Evolutionary conservation across 1,140 invertebrate species (phyloP).

Genomic region (Drosophila grimshawi): DNA sequence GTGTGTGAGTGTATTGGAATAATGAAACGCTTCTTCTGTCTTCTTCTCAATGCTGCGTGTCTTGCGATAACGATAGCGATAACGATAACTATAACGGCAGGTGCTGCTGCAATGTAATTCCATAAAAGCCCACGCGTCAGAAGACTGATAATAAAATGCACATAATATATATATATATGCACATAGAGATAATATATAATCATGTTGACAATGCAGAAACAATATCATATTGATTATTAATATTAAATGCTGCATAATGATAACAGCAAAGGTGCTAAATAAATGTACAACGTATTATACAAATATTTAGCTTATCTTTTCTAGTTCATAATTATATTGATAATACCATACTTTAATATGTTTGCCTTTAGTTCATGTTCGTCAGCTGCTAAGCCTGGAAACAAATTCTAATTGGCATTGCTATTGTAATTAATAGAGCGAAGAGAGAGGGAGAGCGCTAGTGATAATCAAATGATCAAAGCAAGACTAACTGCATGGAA

Average conservation of each 20-base stretch:
- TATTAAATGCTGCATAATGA: background rate
- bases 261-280: background rate
- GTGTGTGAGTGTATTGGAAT: background rate
- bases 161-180: conserved; percentile 3
- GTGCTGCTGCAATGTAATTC: conserved; percentile 25
- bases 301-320: background rate
- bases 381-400: background rate
- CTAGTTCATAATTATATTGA: background rate
- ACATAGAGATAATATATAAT: conserved; percentile 21
- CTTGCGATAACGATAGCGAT: conserved; percentile 21
- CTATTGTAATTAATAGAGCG: conserved; percentile 45
- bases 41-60: background rate
- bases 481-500: conserved; percentile 37
- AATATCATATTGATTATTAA: conserved; percentile 7
- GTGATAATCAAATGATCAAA: conserved; percentile 20
- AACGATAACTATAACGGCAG: conserved; percentile 27
- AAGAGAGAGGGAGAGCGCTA: conserved; percentile 8
- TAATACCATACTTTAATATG: too few species aligned
- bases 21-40: background rate
- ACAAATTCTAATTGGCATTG: conserved; percentile 50
- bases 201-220: background rate
- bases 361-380: too few species aligned
- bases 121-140: conserved; percentile 20
- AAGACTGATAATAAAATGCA: conserved; percentile 12
- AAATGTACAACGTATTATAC: background rate